These are phyloP conservation scores for Cybosia mesomella DNA, from an alignment of 2,888 invertebrate species.

Conservation along the genomic window DNA sequence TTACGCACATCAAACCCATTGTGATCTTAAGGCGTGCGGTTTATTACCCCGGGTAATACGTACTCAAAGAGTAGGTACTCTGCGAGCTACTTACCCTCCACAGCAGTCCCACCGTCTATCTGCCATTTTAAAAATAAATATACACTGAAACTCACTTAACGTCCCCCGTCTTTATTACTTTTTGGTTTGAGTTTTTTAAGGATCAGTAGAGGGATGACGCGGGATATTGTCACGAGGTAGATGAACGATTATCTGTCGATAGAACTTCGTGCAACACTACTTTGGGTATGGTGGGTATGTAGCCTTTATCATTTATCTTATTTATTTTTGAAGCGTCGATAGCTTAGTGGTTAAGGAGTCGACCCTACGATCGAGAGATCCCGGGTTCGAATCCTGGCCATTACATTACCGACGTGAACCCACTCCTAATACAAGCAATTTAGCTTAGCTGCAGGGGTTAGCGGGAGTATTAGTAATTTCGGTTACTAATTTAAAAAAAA, in stretches of 20 bases:
- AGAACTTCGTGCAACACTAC: neutral
- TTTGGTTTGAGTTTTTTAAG: constrained; percentile 13
- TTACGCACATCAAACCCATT: neutral
- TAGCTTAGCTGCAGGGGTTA: too few relatives aligned
- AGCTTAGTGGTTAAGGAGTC: too few relatives aligned
- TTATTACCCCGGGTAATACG: constrained; percentile 8
- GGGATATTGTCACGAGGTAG: neutral
- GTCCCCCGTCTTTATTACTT: constrained; percentile 11
- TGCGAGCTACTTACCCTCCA: neutral
- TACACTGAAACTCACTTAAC: constrained; percentile 39
- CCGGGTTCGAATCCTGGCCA: too few relatives aligned
- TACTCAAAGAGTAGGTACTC: constrained; percentile 9
- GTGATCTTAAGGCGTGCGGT: neutral
- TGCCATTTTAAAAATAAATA: constrained; percentile 18
- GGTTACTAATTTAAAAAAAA: too few relatives aligned
- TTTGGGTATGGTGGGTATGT: neutral
- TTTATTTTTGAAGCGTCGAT: too few relatives aligned
- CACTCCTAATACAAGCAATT: too few relatives aligned
- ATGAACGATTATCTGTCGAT: neutral
- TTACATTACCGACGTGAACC: too few relatives aligned
- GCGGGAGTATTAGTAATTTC: too few relatives aligned
- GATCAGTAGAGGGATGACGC: neutral
- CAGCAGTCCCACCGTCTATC: neutral
- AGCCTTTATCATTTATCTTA: neutral
- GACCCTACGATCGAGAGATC: too few relatives aligned